Base-by-base conservation (phyloP, 1,140 invertebrate species). In the Diorhabda carinulata region DNA sequence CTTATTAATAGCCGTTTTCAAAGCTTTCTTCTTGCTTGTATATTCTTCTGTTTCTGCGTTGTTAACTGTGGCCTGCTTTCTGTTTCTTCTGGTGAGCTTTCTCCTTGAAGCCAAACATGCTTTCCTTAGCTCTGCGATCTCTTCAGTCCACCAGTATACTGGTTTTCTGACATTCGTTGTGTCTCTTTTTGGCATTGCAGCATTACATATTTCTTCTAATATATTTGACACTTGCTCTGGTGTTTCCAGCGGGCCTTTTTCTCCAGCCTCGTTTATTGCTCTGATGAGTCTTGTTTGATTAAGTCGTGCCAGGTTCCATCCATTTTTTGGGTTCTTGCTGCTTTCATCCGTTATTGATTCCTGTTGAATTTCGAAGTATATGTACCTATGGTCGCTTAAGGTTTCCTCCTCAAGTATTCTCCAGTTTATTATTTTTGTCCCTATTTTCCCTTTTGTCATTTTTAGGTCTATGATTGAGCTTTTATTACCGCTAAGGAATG, bases 41-140 rank as follows among this genome's bases (percentile, higher is more conserved):
- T n/a, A n/a, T n/a, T n/a, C n/a, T 43, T 43, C 52, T 56, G 52
- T n/a, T 60, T 10, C 8, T 43, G 44, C 4, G 4, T 9, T n/a
- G n/a, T 7, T 43, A 9, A 43, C 41, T 25, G 2, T 8, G 25
- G 42, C 5, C 42, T n/a, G 6, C 43, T 1, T 43, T 62, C 61
- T 4, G 6, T n/a, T 6, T 43, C 7, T 8, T 43, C 42, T 7
- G 5, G 61, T 62, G 5, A 45, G 43, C 7, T 43, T 43, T 44
- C 64, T 44, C 59, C 65, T 60, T 57, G 2, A 7, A 41, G 3
- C 6, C 5, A 40, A 42, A 7, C 47, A 56, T n/a, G 6, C 43
- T 10, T 45, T 63, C 45, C 65, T 68, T 44, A 40, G 25, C 43
- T 66, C 25, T 52, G 57, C 40, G 42, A 67, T 64, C 56, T 67